phyloP scores from a whole-genome alignment of 2,888 invertebrate species.

The Drosophila longiperda region DNA sequence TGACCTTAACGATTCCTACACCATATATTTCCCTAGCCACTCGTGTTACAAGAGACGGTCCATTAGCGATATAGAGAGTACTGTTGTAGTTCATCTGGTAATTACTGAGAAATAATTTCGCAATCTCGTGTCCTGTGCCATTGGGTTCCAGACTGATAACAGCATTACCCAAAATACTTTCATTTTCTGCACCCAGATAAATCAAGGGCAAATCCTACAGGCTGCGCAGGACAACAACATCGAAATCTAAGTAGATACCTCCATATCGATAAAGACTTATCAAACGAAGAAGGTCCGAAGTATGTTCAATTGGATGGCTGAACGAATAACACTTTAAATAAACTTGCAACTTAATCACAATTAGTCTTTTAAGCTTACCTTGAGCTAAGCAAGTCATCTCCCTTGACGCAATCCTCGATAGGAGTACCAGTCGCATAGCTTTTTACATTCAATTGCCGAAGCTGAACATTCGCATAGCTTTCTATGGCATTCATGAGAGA shows the following conservation, averaged over 20 bases:
- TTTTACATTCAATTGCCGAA: slow-evolving; percentile 81
- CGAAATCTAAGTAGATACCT: slow-evolving; percentile 91
- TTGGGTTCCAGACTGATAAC: slow-evolving; percentile 87
- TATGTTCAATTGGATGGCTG: slow-evolving; percentile 67
- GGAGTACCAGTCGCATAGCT: slow-evolving; percentile 82
- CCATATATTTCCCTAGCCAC: slow-evolving; percentile 86
- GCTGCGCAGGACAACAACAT: slow-evolving; percentile 88
- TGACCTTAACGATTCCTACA: slow-evolving; percentile 85
- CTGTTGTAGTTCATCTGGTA: slow-evolving; percentile 86
- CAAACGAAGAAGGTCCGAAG: slow-evolving; percentile 82
- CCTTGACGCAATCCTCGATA: slow-evolving; percentile 79
- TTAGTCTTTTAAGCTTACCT: not conserved
- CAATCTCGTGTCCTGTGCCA: slow-evolving; percentile 86
- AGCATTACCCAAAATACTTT: slow-evolving; percentile 87
- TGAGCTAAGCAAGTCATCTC: slow-evolving; percentile 76
- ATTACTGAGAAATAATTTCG: slow-evolving; percentile 86
- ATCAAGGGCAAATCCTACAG: slow-evolving; percentile 64
- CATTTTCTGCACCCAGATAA: slow-evolving; percentile 86
- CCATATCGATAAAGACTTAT: slow-evolving; percentile 89
- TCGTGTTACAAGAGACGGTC: slow-evolving; percentile 87
- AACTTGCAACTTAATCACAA: not conserved
- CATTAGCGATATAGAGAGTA: slow-evolving; percentile 86
- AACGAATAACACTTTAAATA: not conserved
- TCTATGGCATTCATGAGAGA: slow-evolving; percentile 74
- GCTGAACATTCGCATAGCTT: slow-evolving; percentile 79